Evolutionary conservation across 2,888 invertebrate genomes (phyloP).

Genomic region (Mimachlamys varia): DNA sequence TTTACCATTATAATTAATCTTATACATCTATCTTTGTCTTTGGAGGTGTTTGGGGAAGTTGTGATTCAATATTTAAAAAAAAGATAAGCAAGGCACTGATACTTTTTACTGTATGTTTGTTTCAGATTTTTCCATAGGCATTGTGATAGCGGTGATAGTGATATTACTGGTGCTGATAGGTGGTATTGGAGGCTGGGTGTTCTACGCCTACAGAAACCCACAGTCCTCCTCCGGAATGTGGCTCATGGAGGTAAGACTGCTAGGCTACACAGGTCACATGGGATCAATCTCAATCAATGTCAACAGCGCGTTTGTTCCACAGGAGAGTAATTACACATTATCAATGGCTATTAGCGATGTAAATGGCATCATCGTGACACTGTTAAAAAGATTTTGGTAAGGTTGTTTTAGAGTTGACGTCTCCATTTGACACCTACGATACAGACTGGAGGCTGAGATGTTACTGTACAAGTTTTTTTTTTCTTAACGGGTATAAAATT

Average conservation of each 20-base stretch:
- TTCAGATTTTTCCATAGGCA: slow-evolving; percentile 54
- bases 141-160: slow-evolving; percentile 68
- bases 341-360: neutral
- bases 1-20: too few species aligned
- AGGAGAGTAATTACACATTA: neutral
- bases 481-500: too few species aligned
- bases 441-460: too few species aligned
- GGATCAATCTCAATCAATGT: too few species aligned
- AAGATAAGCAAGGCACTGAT: neutral
- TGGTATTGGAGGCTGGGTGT: slow-evolving; percentile 90
- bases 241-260: slow-evolving; percentile 92
- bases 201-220: slow-evolving; percentile 98
- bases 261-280: neutral
- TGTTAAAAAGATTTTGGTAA: too few species aligned
- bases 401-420: too few species aligned
- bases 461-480: too few species aligned
- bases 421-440: too few species aligned
- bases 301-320: too few species aligned
- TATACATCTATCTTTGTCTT: too few species aligned
- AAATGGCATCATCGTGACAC: too few species aligned
- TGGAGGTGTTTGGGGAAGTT: neutral
- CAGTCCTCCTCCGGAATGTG: slow-evolving; percentile 97
- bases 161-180: slow-evolving; percentile 87
- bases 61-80: neutral
- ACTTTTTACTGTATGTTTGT: neutral